These are phyloP conservation scores for Diaprepes abbreviatus DNA, from an alignment of 2,888 invertebrate species.

Conservation along the genomic window DNA sequence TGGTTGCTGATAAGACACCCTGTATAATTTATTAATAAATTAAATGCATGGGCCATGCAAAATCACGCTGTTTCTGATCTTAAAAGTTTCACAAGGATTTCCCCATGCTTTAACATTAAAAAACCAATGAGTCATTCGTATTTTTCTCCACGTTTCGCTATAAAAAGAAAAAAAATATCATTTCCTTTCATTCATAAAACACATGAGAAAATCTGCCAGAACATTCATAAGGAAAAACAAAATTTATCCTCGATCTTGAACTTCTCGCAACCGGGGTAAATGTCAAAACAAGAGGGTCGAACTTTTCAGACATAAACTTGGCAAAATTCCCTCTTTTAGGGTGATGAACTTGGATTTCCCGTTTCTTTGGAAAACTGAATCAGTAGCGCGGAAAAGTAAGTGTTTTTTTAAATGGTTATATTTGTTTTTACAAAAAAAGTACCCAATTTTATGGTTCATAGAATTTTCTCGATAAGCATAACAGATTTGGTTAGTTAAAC, in stretches of 20 bases:
- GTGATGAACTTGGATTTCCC: conserved; percentile 27
- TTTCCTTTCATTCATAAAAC: conserved; percentile 5
- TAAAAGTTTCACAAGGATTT: no score
- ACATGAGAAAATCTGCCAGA: background rate
- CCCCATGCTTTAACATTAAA: no score
- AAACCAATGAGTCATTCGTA: conserved; percentile 29
- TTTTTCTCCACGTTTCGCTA: background rate
- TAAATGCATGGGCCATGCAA: no score
- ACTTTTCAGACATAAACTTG: conserved; percentile 29
- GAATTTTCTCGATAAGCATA: no score
- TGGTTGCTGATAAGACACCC: no score
- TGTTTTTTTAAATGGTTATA: no score
- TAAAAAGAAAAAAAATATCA: background rate
- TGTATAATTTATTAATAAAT: no score
- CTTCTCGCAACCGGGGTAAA: conserved; percentile 8
- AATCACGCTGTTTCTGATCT: no score
- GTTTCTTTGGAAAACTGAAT: conserved; percentile 12
- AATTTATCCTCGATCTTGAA: conserved; percentile 38
- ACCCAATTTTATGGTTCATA: no score
- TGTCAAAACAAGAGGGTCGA: conserved; percentile 33
- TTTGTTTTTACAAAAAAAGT: no score
- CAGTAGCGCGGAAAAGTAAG: conserved; percentile 1
- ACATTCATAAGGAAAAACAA: conserved; percentile 14
- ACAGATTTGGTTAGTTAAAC: no score
- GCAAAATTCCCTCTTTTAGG: conserved; percentile 18